Base-by-base conservation (phyloP, 2,797 vertebrate genomes). In the Acrossocheilus fasciatus region DNA sequence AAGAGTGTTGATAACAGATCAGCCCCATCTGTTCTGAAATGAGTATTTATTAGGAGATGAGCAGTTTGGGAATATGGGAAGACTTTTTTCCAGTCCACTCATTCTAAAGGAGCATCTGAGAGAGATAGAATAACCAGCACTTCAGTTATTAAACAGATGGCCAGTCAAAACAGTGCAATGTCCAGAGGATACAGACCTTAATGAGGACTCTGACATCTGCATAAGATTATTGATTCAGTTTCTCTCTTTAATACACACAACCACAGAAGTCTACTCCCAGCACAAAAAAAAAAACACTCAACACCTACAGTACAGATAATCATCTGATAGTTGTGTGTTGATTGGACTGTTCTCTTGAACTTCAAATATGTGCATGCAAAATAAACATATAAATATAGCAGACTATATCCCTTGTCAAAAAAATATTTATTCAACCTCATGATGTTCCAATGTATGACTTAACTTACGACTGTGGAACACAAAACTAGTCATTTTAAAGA, bases 61-160 rank as follows among this genome's bases (percentile, higher is more conserved):
- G 64, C 26, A 41, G 23, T 80, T 57, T 81, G 87, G 90, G 89
- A 92, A 91, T 89, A 88, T 30, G 36, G 89, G 54, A 74, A 57
- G 80, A 86, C 76, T 59, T 87, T 64, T 79, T 47, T 85, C 83
- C n/a, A 73, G 50, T 84, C 89, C 88, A 81, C 72, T 90, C 91
- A 87, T 91, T 92, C 89, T 89, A 64, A 86, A 57, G 84, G 90
- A 84, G 87, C 69, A 72, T 85, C 80, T 85, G 62, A 57, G 76
- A 87, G 86, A 74, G 91, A 92, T 93, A 88, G 18, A 89, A 90
- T 93, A 90, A 93, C 93, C 34, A 6, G 86, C 91, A 88, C 87
- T 85, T 66, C 82, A 91, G 87, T 91, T 91, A 72, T 91, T 89
- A 92, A 88, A 90, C 91, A 93, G 93, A 93, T 92, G 91, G 91